Evolutionary conservation across 1,140 invertebrate species (phyloP).

Genomic region (Geopemphigus sp.): DNA sequence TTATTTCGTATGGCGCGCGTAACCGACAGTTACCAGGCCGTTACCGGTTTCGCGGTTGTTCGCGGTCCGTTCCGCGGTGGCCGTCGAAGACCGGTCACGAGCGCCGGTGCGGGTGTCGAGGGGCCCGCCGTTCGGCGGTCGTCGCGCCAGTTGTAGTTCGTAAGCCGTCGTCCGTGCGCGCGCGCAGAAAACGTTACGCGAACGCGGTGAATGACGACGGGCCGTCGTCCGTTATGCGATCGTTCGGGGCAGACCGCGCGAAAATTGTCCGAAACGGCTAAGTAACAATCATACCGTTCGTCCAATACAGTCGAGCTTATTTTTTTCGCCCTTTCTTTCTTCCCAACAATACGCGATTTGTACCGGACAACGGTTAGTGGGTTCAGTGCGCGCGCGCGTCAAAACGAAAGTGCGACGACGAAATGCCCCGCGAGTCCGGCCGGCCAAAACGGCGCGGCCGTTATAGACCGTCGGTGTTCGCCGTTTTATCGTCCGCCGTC

Average conservation of each 20-base stretch:
- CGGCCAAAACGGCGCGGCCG: neutral
- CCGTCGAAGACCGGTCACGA: neutral
- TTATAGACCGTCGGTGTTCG: neutral
- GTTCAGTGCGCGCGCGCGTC: no score
- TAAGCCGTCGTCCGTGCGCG: neutral
- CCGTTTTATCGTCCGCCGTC: neutral
- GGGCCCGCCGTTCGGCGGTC: neutral
- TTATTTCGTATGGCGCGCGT: no score
- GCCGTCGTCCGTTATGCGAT: neutral
- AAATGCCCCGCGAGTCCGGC: neutral
- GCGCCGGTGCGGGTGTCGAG: neutral
- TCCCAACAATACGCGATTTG: no score
- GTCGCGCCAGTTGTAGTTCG: neutral
- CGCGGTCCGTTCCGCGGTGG: neutral
- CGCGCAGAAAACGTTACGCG: neutral
- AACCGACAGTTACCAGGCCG: no score
- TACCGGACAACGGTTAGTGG: no score
- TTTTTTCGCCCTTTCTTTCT: no score
- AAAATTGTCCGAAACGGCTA: no score
- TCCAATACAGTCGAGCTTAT: no score
- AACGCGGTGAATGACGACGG: neutral
- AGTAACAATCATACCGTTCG: neutral
- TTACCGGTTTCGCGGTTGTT: no score
- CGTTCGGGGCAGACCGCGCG: neutral
- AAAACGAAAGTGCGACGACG: no score